Evolutionary conservation across 2,888 invertebrate genomes (phyloP), one percentile per base, ranked within the genome.

Genomic region (Macrostomum cliftonense): DNA sequence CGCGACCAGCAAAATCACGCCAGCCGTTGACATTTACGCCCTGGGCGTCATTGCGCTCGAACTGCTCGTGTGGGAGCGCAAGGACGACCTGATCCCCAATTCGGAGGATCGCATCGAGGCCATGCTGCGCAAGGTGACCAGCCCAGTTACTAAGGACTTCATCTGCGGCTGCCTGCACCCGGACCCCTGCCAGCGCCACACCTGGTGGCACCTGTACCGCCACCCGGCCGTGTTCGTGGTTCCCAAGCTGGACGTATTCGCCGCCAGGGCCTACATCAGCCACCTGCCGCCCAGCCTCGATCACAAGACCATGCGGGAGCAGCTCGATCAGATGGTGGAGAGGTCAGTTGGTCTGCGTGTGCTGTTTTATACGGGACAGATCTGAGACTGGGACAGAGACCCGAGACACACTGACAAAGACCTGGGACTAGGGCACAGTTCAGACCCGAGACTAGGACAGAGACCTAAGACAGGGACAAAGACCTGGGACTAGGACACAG

Each of bases 221-320:
- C 50, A 50, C 50, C 21, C 42, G 11, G 50, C 51, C 14, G 28
- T 50, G n/a, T 37, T 52, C 17, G 50, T 50, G 17, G 43, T 50
- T 12, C 50, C 50, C 12, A 52, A 37, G 14, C 37, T 50, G n/a
- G 42, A 42, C 19, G n/a, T 38, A 12, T n/a, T 51, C 12, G 37
- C 50, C 14, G 50, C 50, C n/a, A 50, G 50, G 16, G 37, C 37
- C 17, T 28, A 28, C 28, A 28, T 28, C 28, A 9, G 28, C 28
- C 28, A 28, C 9, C 28, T 28, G 28, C 28, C 28, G 28, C 28
- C 28, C 28, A 28, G 9, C 28, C 28, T 28, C 5, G 28, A 28
- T 9, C 28, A 28, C 28, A 28, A 28, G 28, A 9, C 28, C 28
- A 28, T 28, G 28, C 28, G 28, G 28, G 28, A 28, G 28, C 28